Conservation (phyloP, 2,113 vertebrate species). For the Notechis scutatus region DNA sequence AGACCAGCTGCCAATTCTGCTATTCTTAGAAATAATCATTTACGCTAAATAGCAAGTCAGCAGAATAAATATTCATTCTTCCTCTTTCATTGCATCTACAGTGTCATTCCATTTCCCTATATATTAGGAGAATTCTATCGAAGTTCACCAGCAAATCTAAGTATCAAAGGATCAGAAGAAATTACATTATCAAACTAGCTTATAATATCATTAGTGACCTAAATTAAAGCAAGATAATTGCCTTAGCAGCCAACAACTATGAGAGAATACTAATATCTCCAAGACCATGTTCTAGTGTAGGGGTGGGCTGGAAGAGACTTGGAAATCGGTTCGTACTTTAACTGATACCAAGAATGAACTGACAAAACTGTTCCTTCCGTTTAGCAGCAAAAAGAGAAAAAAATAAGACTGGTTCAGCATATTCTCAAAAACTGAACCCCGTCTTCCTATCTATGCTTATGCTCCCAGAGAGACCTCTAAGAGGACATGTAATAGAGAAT, state of each 20-base stretch:
- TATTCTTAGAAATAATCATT: slow-evolving; percentile 49
- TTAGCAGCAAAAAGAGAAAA: background rate
- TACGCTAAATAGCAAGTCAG: slow-evolving; percentile 31
- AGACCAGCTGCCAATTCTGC: slow-evolving; percentile 45
- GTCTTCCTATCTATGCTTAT: background rate
- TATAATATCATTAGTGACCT: slow-evolving; percentile 65
- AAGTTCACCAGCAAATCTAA: slow-evolving; percentile 56
- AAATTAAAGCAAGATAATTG: slow-evolving; percentile 68
- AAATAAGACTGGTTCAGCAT: background rate
- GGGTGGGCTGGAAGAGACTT: background rate
- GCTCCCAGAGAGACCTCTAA: background rate
- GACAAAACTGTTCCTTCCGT: slow-evolving; percentile 26
- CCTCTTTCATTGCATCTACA: background rate
- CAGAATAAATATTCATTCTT: background rate
- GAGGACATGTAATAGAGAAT: background rate
- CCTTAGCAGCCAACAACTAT: slow-evolving; percentile 49
- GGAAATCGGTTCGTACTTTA: background rate
- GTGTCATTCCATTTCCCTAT: slow-evolving; percentile 14
- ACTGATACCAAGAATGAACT: background rate
- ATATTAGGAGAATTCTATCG: slow-evolving; percentile 38
- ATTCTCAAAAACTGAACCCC: background rate
- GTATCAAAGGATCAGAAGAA: slow-evolving; percentile 63
- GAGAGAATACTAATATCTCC: slow-evolving; percentile 41
- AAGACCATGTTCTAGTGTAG: background rate
- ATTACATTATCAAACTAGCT: slow-evolving; percentile 59